Conservation (phyloP, 2,113 vertebrate species). For the Cryptomyrus ogoouensis region DNA sequence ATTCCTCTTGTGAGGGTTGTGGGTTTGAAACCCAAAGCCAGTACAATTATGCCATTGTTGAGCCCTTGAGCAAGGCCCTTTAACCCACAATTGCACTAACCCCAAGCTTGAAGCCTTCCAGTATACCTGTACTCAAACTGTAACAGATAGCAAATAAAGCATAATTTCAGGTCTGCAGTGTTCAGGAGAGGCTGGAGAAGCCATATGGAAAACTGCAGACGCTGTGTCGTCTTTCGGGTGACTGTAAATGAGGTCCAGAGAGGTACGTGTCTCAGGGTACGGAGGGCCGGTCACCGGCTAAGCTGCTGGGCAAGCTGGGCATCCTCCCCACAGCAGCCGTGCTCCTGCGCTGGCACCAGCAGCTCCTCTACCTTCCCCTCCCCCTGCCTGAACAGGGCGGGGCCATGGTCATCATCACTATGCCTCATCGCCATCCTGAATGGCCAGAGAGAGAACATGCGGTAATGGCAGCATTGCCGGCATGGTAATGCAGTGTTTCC, state of each 20-base stretch:
- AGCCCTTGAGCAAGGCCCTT: not conserved
- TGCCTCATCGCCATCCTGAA: conserved; percentile 51
- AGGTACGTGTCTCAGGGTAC: not conserved
- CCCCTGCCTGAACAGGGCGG: conserved; percentile 31
- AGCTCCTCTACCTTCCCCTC: conserved; percentile 36
- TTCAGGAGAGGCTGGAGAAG: not conserved
- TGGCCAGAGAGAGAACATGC: conserved; percentile 31
- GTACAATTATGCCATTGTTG: not conserved
- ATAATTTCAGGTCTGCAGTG: not conserved
- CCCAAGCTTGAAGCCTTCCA: not conserved
- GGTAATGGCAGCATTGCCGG: not conserved
- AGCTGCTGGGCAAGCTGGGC: conserved; percentile 43
- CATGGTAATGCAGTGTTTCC: not conserved
- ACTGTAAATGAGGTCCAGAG: not conserved
- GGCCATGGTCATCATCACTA: conserved; percentile 45
- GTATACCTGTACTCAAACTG: not conserved
- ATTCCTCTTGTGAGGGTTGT: not conserved
- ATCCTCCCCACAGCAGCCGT: conserved; percentile 28
- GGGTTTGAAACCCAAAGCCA: not conserved
- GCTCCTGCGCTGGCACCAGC: conserved; percentile 36
- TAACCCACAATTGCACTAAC: not conserved
- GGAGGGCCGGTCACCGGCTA: conserved; percentile 36
- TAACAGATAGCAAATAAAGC: not conserved
- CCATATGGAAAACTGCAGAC: not conserved
- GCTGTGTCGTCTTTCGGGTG: not conserved